Evolutionary conservation across 2,113 vertebrate genomes (phyloP).

Genomic region (Vulpes lagopus): DNA sequence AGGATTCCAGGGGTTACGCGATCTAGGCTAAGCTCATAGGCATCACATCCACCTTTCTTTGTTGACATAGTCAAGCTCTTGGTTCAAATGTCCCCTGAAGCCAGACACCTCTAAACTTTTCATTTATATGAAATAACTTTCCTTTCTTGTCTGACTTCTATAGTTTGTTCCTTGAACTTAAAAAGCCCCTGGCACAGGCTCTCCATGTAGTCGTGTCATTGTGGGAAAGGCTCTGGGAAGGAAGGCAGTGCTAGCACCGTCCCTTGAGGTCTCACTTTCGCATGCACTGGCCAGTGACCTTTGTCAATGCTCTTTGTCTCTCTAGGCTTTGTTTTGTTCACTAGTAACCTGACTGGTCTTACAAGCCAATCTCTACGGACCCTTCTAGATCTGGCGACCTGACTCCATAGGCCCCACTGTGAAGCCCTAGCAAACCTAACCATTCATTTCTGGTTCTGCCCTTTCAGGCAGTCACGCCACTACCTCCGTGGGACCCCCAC

Average conservation of each 20-base stretch:
- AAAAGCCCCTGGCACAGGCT: neutral
- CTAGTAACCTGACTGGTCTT: neutral
- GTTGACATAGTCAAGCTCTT: neutral
- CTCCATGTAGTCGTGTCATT: neutral
- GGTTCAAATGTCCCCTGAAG: neutral
- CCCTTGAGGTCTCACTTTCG: neutral
- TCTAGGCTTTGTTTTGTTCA: neutral
- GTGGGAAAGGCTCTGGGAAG: neutral
- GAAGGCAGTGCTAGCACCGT: neutral
- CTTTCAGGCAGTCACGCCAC: neutral
- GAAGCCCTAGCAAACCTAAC: neutral
- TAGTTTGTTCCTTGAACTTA: neutral
- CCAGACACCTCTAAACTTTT: neutral
- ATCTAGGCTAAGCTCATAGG: neutral
- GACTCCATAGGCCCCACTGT: neutral
- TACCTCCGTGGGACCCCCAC: neutral
- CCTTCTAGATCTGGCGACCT: neutral
- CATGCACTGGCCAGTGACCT: neutral
- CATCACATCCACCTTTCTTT: neutral
- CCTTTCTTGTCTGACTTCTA: neutral
- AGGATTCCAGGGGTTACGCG: neutral
- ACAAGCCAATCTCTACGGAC: neutral
- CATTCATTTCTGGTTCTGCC: neutral
- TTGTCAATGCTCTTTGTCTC: neutral
- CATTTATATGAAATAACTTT: slow-evolving; percentile 12